Conservation (phyloP, 2,888 invertebrate species). For the Stenodema calcarata region DNA sequence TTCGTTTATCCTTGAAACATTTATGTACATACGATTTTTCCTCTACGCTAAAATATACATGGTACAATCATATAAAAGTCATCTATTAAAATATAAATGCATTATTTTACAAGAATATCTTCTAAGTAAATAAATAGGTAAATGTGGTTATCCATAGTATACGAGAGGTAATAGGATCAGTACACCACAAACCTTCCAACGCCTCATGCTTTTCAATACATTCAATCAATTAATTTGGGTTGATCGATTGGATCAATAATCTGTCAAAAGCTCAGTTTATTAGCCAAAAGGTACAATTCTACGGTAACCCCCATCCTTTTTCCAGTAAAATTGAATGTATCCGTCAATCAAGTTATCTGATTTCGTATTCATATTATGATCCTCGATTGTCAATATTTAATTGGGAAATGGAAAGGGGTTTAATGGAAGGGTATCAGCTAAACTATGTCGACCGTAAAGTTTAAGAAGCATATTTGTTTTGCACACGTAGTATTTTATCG, state of each 20-base stretch:
- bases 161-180: conserved; percentile 17
- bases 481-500: not conserved
- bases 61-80: conserved; percentile 26
- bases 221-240: not conserved
- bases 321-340: too few species aligned
- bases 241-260: not conserved
- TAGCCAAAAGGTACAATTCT: too few species aligned
- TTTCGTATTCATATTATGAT: too few species aligned
- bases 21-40: conserved; percentile 1
- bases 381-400: too few species aligned
- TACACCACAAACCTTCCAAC: conserved; percentile 10
- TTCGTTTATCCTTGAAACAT: not conserved
- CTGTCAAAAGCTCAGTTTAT: not conserved
- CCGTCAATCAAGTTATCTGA: too few species aligned
- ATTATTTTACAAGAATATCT: conserved; percentile 30
- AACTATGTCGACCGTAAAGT: not conserved
- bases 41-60: conserved; percentile 20
- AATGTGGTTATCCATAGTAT: not conserved
- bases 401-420: too few species aligned
- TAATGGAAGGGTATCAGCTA: not conserved
- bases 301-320: too few species aligned
- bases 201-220: not conserved
- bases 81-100: conserved; percentile 36
- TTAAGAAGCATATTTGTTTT: not conserved
- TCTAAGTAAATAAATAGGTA: conserved; percentile 16